Conservation (phyloP, 1,140 invertebrate species). For the Tetramorium alpestre region DNA sequence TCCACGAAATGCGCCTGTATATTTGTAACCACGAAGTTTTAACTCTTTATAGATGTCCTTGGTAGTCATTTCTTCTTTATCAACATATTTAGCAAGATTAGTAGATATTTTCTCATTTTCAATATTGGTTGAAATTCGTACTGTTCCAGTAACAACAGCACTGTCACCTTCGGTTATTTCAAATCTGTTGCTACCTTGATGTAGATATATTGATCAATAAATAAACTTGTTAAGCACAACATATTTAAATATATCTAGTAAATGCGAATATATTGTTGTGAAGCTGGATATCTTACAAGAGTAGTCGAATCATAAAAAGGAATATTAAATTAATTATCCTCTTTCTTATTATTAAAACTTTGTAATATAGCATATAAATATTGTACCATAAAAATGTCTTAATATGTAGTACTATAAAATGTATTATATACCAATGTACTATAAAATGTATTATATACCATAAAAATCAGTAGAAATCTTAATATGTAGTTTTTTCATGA, state of each 20-base stretch:
- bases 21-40: too few species aligned
- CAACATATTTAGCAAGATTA: not conserved
- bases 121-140: constrained; percentile 86
- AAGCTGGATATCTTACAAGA: too few species aligned
- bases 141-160: constrained; percentile 92
- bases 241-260: not conserved
- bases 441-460: too few species aligned
- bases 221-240: not conserved
- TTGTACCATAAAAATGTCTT: too few species aligned
- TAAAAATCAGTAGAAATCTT: too few species aligned
- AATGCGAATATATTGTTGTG: too few species aligned
- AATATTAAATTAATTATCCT: not conserved
- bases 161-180: constrained; percentile 91
- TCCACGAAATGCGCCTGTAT: too few species aligned
- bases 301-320: too few species aligned
- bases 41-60: too few species aligned
- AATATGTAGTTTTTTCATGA: not conserved
- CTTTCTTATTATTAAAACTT: not conserved
- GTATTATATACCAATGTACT: too few species aligned
- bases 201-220: not conserved
- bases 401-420: too few species aligned
- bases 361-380: not conserved
- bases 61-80: too few species aligned
- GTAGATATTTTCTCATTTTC: constrained; percentile 75
- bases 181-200: constrained; percentile 78